A percentile compares a stretch with the other conserved stretches of the same genome.
Evolutionary conservation across 1,140 invertebrate species (phyloP).

Genomic region (Tetramorium simillimum): DNA sequence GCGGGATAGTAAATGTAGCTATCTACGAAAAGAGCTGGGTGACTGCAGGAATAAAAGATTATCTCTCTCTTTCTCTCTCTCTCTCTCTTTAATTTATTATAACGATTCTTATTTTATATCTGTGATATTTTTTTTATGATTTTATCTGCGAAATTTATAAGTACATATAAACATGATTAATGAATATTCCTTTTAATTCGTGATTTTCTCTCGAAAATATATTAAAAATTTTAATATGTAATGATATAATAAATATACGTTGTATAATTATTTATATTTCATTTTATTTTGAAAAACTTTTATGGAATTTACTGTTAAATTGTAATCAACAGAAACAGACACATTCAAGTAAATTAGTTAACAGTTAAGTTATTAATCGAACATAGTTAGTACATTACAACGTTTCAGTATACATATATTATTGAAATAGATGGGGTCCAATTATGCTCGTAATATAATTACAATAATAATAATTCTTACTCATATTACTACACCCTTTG

Average conservation of each 20-base stretch:
- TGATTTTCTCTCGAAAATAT: background rate
- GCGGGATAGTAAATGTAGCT: constrained; percentile 45
- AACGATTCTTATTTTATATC: constrained; percentile 22
- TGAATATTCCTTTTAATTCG: background rate
- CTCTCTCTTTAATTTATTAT: constrained; percentile 26
- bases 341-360: background rate
- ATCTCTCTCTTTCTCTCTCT: no score
- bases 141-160: constrained; percentile 39
- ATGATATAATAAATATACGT: background rate
- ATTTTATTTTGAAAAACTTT: background rate
- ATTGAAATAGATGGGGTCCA: background rate
- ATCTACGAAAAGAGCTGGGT: constrained; percentile 27
- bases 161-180: background rate
- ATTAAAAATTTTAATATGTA: background rate
- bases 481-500: background rate
- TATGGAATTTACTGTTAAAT: background rate
- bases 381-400: background rate
- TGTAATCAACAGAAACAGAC: background rate
- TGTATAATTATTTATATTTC: background rate
- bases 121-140: no score
- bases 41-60: constrained; percentile 46
- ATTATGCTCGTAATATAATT: constrained; percentile 2
- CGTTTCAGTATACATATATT: background rate
- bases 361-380: background rate
- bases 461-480: constrained; percentile 14